Evolutionary conservation across 2,888 invertebrate genomes (phyloP), one percentile per base, ranked within the genome.

Genomic region (Thyatira batis): DNA sequence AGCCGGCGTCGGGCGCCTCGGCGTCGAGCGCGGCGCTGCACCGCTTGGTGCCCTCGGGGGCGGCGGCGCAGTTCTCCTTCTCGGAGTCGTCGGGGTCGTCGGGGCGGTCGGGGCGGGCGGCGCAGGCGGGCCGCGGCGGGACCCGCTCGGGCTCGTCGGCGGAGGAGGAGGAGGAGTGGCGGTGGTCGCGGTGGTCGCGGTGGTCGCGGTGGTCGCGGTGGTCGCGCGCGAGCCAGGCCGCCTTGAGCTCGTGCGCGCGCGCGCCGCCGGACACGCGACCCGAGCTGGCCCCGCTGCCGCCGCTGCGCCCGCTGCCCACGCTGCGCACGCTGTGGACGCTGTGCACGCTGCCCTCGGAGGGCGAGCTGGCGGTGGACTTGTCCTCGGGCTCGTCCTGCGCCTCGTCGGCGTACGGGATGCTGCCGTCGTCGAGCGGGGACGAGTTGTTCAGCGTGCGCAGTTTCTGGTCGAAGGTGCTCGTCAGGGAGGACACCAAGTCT

Each of bases 391-490:
- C 93, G 75, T 94, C 94, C 59, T 93, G 94, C 58, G 94, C 93
- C 84, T 95, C 95, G 82, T 95, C 95, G 66, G 94, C 95, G 87
- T 93, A 95, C 52, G 95, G 95, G 81, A 95, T 94, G 90, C 94
- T 94, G 78, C 94, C 94, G 85, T 94, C 94, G 80, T 93, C 93
- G 46, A 93, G 92, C 71, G 93, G 93, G 56, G 94, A 94, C 55
- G 95, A 93, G 88, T 94, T 95, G 79, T 95, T 93, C 74, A 95
- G 85, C 73, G 95, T 94, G 71, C 95, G 94, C 87, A 96, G 93
- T 85, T 97, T 97, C 79, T 96, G 95, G 84, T 97, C 97, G 87
- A 97, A 95, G 57, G 97, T 95, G 78, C 95, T 96, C 70, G 97
- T 97, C 80, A 97, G 94, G 71, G 95, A 95, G 64, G 94, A 94